A percentile compares a stretch with the other conserved stretches of the same genome.
phyloP scores from a whole-genome alignment of 2,113 vertebrate genomes.

The Ia io region DNA sequence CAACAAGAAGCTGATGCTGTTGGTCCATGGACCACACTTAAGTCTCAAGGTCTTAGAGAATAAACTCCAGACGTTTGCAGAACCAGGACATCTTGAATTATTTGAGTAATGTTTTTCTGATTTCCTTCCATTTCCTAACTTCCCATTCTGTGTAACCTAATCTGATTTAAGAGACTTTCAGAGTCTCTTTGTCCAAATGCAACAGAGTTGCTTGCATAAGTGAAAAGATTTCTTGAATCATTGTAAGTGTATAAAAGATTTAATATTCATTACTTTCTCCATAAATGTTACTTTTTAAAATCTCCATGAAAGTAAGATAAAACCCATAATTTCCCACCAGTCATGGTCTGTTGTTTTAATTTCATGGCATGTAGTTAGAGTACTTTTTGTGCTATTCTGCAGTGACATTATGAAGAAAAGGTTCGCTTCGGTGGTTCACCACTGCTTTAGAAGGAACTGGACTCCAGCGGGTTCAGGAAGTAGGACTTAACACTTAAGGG shows the following conservation, averaged over 20 bases:
- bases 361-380: slow-evolving; percentile 52
- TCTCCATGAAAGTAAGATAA: background rate
- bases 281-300: background rate
- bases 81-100: background rate
- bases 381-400: slow-evolving; percentile 9
- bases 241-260: slow-evolving; percentile 37
- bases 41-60: background rate
- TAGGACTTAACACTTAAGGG: background rate
- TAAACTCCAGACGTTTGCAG: background rate
- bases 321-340: slow-evolving; percentile 6
- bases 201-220: background rate
- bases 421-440: slow-evolving; percentile 32
- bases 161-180: background rate
- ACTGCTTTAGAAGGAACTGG: background rate
- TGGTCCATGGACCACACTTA: background rate
- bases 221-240: slow-evolving; percentile 49
- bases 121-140: background rate
- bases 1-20: background rate
- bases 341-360: slow-evolving; percentile 52
- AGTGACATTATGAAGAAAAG: slow-evolving; percentile 42
- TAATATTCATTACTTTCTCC: slow-evolving; percentile 52
- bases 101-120: background rate
- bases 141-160: background rate
- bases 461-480: background rate
- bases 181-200: background rate